Evolutionary conservation across 2,113 vertebrate genomes (phyloP).

Genomic region (Xiphophorus maculatus): DNA sequence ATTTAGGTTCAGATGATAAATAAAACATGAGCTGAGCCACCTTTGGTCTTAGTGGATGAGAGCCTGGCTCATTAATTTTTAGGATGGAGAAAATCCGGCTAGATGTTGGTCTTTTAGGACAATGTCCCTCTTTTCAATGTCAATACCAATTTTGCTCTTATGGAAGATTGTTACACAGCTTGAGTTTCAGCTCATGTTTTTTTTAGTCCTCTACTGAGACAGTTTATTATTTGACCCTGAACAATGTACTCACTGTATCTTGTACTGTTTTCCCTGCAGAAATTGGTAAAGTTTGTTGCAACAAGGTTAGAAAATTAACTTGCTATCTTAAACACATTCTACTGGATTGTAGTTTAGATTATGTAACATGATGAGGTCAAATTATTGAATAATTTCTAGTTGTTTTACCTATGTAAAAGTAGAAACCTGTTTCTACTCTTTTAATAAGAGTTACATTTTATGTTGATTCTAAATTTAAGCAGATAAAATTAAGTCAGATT

Average conservation of each 20-base stretch:
- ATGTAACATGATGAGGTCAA: background rate
- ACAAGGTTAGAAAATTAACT: background rate
- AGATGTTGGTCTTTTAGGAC: background rate
- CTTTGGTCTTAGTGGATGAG: background rate
- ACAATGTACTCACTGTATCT: conserved; percentile 10
- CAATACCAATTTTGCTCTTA: background rate
- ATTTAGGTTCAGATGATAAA: background rate
- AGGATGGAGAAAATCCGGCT: background rate
- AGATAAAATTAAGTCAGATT: conserved; percentile 8
- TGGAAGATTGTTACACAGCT: background rate
- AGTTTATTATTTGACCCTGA: conserved; percentile 13
- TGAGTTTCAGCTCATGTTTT: background rate
- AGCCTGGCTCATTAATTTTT: conserved; percentile 3
- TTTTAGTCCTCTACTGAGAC: background rate
- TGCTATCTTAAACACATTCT: background rate
- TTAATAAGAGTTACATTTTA: background rate
- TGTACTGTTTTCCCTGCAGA: background rate
- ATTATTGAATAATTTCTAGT: background rate
- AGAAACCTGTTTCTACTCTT: background rate
- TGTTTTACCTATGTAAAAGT: background rate
- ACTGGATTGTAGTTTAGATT: background rate
- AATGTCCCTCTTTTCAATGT: background rate
- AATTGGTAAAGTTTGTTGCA: conserved; percentile 11
- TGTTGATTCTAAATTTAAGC: background rate
- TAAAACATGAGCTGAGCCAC: background rate